Evolutionary conservation across 2,113 vertebrate species (phyloP), one percentile per base, ranked within the genome.

Genomic region (Mellivora capensis): DNA sequence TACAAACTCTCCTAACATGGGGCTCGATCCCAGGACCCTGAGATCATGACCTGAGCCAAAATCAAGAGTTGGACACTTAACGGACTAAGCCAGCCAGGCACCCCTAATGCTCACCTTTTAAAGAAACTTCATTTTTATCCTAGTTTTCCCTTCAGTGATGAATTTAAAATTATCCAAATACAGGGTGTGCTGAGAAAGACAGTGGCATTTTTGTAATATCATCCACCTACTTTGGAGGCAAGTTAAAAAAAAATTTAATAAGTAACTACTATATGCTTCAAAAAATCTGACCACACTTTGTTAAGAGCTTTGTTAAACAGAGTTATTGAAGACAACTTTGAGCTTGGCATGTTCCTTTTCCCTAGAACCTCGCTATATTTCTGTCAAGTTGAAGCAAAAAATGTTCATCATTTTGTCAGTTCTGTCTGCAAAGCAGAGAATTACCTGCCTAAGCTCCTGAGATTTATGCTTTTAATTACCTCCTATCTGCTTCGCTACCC

Each of bases 401-500:
- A 76, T 97, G 98, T 99, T 98, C 96, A 99, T 99, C 98, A 99
- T 98, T 98, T 98, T 99, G 98, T 99, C 99, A 99, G 98, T 94
- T 98, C 97, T 98, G 98, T 98, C 98, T 98, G 97, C 97, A 98
- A 98, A 98, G 98, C 76, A 97, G 97, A 98, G 98, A 99, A 98
- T 98, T 98, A 98, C 98, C 98, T 99, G 98, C 98, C 96, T 86
- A 96, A 97, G 93, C 96, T 98, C 97, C 96, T 69, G 96, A 99
- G 98, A 99, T 99, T 99, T 99, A 99, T 98, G 98, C 96, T 98
- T 99, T 99, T 99, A 99, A 99, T 99, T 99, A 99, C 98, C 97
- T 98, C 79, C 97, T 98, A 98, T 98, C 98, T 1, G 91, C 98
- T 98, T 98, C 98, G 96, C 98, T 98, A 98, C 98, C 94, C 82